These are phyloP conservation scores for Leptinotarsa texana DNA, from an alignment of 1,140 invertebrate species.

Conservation along the genomic window DNA sequence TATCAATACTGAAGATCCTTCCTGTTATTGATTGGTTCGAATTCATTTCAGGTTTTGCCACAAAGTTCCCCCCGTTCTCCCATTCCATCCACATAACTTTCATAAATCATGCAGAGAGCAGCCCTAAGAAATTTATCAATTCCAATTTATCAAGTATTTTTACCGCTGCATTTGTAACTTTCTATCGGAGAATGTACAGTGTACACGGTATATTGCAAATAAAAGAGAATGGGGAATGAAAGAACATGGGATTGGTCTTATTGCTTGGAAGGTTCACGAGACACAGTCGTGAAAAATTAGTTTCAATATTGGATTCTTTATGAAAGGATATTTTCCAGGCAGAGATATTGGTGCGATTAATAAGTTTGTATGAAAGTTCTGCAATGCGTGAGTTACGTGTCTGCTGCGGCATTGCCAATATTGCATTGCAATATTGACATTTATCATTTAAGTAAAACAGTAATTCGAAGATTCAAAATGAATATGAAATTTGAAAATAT, in stretches of 20 bases:
- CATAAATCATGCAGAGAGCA: neutral
- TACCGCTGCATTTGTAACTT: conserved; percentile 8
- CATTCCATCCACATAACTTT: neutral
- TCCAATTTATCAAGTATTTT: neutral
- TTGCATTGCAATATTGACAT: too few species aligned
- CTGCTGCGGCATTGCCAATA: neutral
- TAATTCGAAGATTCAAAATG: too few species aligned
- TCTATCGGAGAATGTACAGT: neutral
- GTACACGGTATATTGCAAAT: conserved; percentile 3
- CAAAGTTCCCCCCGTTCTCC: neutral
- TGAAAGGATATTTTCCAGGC: conserved; percentile 11
- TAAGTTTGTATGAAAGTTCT: neutral
- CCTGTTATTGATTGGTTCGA: neutral
- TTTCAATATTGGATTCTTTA: conserved; percentile 19
- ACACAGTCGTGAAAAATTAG: conserved; percentile 20
- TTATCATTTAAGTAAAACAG: too few species aligned
- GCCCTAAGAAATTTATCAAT: neutral
- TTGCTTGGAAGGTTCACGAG: conserved; percentile 5
- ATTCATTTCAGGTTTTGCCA: neutral
- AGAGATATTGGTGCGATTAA: conserved; percentile 4
- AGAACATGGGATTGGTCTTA: neutral
- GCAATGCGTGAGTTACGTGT: neutral
- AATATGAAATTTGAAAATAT: too few species aligned
- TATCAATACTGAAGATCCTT: neutral
- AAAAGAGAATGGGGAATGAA: conserved; percentile 5